Base-by-base conservation (phyloP, 2,797 vertebrate species). In the Botia kubotai region DNA sequence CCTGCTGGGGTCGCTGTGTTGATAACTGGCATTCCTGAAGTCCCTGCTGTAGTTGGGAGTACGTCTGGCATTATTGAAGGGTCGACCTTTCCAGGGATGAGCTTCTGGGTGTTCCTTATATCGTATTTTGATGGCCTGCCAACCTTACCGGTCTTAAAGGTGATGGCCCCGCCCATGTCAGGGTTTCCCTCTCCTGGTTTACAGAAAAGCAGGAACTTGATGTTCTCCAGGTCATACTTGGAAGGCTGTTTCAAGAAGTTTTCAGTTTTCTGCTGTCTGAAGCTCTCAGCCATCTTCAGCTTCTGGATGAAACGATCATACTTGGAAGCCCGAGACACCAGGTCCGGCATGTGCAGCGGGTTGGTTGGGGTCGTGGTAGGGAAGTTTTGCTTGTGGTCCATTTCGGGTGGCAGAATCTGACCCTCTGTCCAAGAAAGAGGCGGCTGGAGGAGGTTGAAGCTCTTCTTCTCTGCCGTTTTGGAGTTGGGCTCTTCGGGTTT, bases 261-360 rank as follows among this genome's bases (percentile, higher is more conserved):
- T 71, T 97, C 97, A 0, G n/a, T n/a, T n/a, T 98, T 99, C 87
- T 98, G 97, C 16, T 97, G 97, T 89, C 95, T 93, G 85, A 98
- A 90, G 89, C 93, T 97, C 89, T 99, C 97, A 0, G 97, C 97
- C 0, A 96, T 97, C 93, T 98, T 98, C 89, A 99, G 93, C 86
- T 98, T 99, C 87, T 99, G 97, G 89, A 99, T 99, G 88, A 97
- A 99, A 92, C 97, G 98, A 90, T 99, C 98, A 0, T 99, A 99
- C 88, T 99, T 99, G 86, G 98, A 99, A 86, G 97, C 92, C 2
- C 97, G 93, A 21, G 97, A 95, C 21, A 94, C 95, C 83, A 97
- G 92, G 90, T 94, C 96, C 88, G 97, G 97, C 88, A 97, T 94
- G 87, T 97, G 96, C 82, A 95, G 92, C 2, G 94, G 92, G 90